Base-by-base conservation (phyloP, 1,140 invertebrate species). In the Aphaenogaster rudis region DNA sequence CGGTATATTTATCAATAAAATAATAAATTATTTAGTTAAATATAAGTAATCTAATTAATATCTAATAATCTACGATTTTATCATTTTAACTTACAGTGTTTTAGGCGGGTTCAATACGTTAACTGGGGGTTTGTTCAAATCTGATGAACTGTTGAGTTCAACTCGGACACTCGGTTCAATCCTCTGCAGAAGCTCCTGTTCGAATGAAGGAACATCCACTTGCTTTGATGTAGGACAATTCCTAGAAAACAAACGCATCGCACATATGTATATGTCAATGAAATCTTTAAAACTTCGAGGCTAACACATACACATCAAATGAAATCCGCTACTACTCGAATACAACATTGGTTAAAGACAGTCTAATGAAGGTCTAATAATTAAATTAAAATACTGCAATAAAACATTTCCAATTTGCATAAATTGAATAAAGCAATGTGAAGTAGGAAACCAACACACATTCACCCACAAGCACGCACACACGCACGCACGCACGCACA, bases 121-220 rank as follows among this genome's bases (percentile, higher is more conserved):
- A 54, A 93, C 92, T 8, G 93, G 64, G 5, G 88, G 17, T 71
- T 94, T 93, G 28, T 92, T 92, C 5, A 93, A 59, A 90, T 95
- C 94, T 59, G 86, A 66, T 33, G 96, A 88, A 93, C 95, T 95
- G 48, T 21, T 21, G 21, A 94, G 93, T 84, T 96, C 95, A 21
- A 95, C 90, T 13, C 5, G 96, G 96, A 90, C 94, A 59, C 88
- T 93, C 6, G 88, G 82, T 91, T 97, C 97, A 39, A 97, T 96
- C 87, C 96, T 96, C 28, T 96, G 96, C 88, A 98, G 96, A 39
- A 97, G 95, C 66, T 97, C 96, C 28, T 96, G 91, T 98, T 97
- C 28, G 98, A 93, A 15, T 0, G 89, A 74, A 0, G 96, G 95
- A 39, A 96, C 90, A 91, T 96, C 96, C 13, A 95, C 86, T 79